A percentile compares a stretch with the other conserved stretches of the same genome.
These are phyloP conservation scores for Lamellibrachia luymesi DNA, from an alignment of 1,140 invertebrate genomes.

Conservation along the genomic window DNA sequence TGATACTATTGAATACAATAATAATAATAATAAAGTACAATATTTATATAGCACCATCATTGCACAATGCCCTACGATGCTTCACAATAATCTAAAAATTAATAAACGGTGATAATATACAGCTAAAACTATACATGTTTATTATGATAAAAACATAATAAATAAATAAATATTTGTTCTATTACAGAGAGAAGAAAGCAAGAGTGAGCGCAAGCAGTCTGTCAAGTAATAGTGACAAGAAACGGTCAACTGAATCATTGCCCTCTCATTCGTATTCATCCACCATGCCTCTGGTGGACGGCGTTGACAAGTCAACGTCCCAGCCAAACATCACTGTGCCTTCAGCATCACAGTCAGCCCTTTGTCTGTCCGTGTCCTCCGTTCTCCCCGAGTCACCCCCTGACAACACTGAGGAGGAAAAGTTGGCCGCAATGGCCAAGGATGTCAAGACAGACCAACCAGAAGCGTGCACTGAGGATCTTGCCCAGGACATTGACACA, in stretches of 20 bases:
- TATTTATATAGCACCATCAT: too few relatives aligned
- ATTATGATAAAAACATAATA: too few relatives aligned
- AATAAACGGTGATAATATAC: too few relatives aligned
- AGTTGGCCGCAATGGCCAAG: not conserved
- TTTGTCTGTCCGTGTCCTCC: not conserved
- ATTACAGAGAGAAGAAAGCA: not conserved
- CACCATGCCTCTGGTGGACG: slow-evolving; percentile 32
- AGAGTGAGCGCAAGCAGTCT: not conserved
- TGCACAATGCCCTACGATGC: too few relatives aligned
- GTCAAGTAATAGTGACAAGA: not conserved
- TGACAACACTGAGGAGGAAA: not conserved
- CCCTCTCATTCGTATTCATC: slow-evolving; percentile 52
- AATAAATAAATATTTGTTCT: too few relatives aligned
- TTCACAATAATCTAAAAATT: too few relatives aligned
- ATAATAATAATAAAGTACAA: too few relatives aligned
- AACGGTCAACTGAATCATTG: slow-evolving; percentile 59
- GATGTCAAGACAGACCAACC: not conserved
- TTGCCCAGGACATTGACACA: slow-evolving; percentile 50
- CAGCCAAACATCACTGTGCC: slow-evolving; percentile 38
- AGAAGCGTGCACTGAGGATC: slow-evolving; percentile 37
- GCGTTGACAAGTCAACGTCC: slow-evolving; percentile 43
- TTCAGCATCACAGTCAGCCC: not conserved
- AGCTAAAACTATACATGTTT: too few relatives aligned
- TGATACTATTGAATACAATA: too few relatives aligned
- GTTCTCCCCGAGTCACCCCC: not conserved